A percentile compares a stretch with the other conserved stretches of the same genome.
phyloP scores from a whole-genome alignment of 2,113 vertebrate species.

The Tretioscincus oriximinensis region DNA sequence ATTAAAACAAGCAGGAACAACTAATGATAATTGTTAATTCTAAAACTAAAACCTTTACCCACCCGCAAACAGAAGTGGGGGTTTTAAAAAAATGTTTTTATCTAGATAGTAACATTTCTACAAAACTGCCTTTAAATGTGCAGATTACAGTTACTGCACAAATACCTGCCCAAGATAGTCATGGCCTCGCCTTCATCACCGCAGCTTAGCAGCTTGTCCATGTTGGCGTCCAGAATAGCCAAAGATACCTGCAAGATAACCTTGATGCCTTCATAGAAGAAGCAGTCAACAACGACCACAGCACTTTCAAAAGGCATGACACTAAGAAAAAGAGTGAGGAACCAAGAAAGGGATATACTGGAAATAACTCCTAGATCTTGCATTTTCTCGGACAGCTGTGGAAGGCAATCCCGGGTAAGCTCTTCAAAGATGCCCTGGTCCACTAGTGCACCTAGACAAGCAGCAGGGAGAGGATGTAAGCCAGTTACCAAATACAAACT shows the following conservation, averaged over 20 bases:
- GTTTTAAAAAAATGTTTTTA: no score
- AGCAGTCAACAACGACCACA: constrained; percentile 92
- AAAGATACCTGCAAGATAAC: constrained; percentile 93
- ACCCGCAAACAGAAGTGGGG: no score
- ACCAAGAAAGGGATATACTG: constrained; percentile 97
- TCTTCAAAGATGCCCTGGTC: constrained; percentile 98
- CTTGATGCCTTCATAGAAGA: constrained; percentile 97
- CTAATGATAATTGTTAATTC: no score
- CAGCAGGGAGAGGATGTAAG: background rate
- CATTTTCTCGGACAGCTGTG: constrained; percentile 92
- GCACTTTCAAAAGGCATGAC: constrained; percentile 98
- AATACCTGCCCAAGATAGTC: constrained; percentile 93
- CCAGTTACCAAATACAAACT: no score
- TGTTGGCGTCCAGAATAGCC: constrained; percentile 93
- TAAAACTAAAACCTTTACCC: no score
- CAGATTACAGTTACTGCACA: no score
- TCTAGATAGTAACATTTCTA: no score
- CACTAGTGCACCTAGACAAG: constrained; percentile 85
- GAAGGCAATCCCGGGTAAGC: constrained; percentile 86
- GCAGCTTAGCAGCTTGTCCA: constrained; percentile 86
- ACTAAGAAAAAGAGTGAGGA: constrained; percentile 94
- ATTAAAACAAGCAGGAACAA: no score
- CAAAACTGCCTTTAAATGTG: no score
- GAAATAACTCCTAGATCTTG: constrained; percentile 93
- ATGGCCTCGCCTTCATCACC: constrained; percentile 96